Evolutionary conservation across 1,140 invertebrate genomes (phyloP).

Genomic region (Drosophila grimshawi): DNA sequence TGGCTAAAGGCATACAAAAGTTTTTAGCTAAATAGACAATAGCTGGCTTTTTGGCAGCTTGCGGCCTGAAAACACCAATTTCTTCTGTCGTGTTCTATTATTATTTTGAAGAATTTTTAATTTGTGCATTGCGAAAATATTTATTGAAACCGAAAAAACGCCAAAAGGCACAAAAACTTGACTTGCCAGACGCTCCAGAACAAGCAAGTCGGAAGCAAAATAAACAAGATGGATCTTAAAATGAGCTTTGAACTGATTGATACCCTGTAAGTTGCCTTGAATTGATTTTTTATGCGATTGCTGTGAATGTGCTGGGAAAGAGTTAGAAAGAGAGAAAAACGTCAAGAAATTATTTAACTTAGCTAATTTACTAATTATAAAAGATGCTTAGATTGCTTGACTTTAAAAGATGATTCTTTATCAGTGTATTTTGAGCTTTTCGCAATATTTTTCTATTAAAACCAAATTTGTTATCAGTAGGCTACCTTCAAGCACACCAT

Average conservation of each 20-base stretch:
- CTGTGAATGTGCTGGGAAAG: too few species aligned
- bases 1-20: slow-evolving; percentile 58
- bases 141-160: slow-evolving; percentile 78
- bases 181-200: not conserved
- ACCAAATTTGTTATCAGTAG: too few species aligned
- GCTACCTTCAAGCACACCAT: too few species aligned
- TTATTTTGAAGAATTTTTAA: slow-evolving; percentile 77
- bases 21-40: slow-evolving; percentile 72
- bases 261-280: not conserved
- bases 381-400: too few species aligned
- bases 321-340: too few species aligned
- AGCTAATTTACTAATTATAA: too few species aligned
- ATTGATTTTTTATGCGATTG: too few species aligned
- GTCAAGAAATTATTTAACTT: too few species aligned
- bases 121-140: slow-evolving; percentile 81
- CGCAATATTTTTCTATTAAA: too few species aligned
- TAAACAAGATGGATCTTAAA: not conserved
- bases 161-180: slow-evolving; percentile 48
- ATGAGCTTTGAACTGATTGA: not conserved
- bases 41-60: slow-evolving; percentile 27
- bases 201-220: not conserved
- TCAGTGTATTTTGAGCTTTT: too few species aligned
- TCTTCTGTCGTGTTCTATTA: slow-evolving; percentile 53
- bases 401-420: too few species aligned
- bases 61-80: slow-evolving; percentile 37